Percentiles rank a stretch among this genome's conserved stretches.
Evolutionary conservation across 1,140 invertebrate genomes (phyloP).

Genomic region (Drosophila tani): DNA sequence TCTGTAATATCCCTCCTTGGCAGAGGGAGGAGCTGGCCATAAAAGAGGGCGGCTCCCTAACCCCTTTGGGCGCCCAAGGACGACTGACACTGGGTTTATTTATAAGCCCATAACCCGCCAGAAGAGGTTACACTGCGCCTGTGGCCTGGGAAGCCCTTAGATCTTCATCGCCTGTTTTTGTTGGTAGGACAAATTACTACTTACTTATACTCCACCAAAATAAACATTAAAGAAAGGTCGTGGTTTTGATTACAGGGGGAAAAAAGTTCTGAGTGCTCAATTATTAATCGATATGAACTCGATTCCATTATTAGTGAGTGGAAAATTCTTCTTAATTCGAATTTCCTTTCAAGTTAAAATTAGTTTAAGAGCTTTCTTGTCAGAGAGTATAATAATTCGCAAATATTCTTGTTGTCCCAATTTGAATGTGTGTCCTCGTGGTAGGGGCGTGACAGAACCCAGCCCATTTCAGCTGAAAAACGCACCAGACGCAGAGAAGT

Average conservation of each 20-base stretch:
- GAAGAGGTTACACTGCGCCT: neutral
- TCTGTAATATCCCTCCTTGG: neutral
- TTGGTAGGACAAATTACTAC: conserved; percentile 9
- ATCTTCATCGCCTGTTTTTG: neutral
- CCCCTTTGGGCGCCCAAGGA: conserved; percentile 23
- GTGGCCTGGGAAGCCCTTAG: conserved; percentile 7
- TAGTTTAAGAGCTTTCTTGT: no score
- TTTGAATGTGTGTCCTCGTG: conserved; percentile 16
- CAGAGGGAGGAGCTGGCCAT: conserved; percentile 3
- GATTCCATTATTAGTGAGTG: neutral
- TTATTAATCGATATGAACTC: conserved; percentile 6
- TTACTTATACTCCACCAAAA: conserved; percentile 9
- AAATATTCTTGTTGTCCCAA: neutral
- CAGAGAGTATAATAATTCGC: neutral
- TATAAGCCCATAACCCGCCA: conserved; percentile 25
- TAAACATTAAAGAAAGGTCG: conserved; percentile 24
- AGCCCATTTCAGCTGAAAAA: conserved; percentile 17
- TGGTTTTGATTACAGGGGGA: neutral
- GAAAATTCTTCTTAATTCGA: neutral
- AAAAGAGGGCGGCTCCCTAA: conserved; percentile 26
- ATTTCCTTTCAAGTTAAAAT: neutral
- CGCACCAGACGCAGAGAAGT: conserved; percentile 5
- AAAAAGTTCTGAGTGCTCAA: neutral
- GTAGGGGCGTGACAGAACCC: neutral
- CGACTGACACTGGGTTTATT: conserved; percentile 23